A percentile compares a stretch with the other conserved stretches of the same genome.
Conservation (phyloP, 2,797 vertebrate genomes). For the Sebastes cheni region DNA sequence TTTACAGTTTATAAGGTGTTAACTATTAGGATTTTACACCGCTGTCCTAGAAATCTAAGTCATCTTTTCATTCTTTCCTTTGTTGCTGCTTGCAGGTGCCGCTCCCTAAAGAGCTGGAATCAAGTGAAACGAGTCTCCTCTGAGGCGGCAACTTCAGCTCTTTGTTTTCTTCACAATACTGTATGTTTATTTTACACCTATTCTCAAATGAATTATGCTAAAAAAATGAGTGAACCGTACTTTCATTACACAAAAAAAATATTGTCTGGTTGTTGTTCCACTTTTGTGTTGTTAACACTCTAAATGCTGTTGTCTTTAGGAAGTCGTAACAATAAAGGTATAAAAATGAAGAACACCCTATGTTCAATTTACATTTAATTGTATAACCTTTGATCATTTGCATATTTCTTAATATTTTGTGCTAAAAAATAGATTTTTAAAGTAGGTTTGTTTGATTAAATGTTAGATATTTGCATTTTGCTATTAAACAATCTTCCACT, state of each 20-base stretch:
- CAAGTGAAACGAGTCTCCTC: constrained; percentile 78
- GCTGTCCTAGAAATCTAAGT: not conserved
- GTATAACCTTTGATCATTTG: not conserved
- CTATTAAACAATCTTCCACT: constrained; percentile 6
- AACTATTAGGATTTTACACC: not conserved
- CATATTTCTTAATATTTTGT: not conserved
- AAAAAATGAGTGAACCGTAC: not conserved
- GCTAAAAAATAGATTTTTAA: not conserved
- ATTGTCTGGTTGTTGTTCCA: not conserved
- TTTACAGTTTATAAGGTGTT: not conserved
- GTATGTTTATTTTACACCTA: constrained; percentile 28
- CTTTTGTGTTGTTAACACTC: constrained; percentile 2
- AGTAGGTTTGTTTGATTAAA: not conserved
- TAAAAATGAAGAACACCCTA: not conserved
- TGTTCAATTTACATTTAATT: not conserved
- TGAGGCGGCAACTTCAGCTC: constrained; percentile 37
- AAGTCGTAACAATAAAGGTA: not conserved
- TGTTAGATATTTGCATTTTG: constrained; percentile 21
- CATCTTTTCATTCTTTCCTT: not conserved
- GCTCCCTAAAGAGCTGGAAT: constrained; percentile 92
- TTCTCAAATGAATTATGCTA: not conserved
- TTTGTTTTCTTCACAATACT: constrained; percentile 4
- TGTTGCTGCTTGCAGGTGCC: constrained; percentile 85
- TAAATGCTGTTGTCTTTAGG: not conserved
- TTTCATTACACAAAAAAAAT: not conserved